Percentiles rank a stretch among this genome's conserved stretches.
These are phyloP conservation scores for Anthoptus insignis DNA, from an alignment of 2,888 invertebrate species.

Conservation along the genomic window DNA sequence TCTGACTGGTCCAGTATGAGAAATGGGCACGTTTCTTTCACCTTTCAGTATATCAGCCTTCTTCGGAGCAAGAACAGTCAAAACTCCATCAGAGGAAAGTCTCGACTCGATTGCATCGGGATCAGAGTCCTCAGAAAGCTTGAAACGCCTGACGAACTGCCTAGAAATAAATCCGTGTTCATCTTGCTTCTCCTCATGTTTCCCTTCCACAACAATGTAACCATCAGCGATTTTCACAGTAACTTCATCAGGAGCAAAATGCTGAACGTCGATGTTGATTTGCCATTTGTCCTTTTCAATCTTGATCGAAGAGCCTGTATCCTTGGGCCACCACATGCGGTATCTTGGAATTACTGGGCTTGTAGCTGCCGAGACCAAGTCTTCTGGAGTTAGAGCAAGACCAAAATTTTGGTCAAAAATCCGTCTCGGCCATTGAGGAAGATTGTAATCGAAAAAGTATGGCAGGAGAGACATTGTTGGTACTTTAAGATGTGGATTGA, in stretches of 20 bases:
- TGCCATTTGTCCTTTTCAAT: slow-evolving; percentile 87
- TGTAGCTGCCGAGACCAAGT: slow-evolving; percentile 62
- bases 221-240: slow-evolving; percentile 91
- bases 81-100: slow-evolving; percentile 92
- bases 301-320: slow-evolving; percentile 81
- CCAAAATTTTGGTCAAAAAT: slow-evolving; percentile 80
- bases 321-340: slow-evolving; percentile 70
- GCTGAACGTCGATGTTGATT: slow-evolving; percentile 91
- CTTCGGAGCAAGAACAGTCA: slow-evolving; percentile 89
- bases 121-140: slow-evolving; percentile 90
- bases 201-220: slow-evolving; percentile 91
- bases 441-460: slow-evolving; percentile 69
- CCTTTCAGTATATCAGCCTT: slow-evolving; percentile 63
- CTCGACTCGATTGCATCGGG: slow-evolving; percentile 90
- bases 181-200: slow-evolving; percentile 93
- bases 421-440: slow-evolving; percentile 70
- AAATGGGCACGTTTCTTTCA: slow-evolving; percentile 86
- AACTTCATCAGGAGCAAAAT: slow-evolving; percentile 92
- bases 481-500: not conserved
- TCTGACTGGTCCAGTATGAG: slow-evolving; percentile 86
- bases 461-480: slow-evolving; percentile 69
- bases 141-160: slow-evolving; percentile 91
- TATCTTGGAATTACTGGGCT: slow-evolving; percentile 62
- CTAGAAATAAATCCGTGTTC: slow-evolving; percentile 91
- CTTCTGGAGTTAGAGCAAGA: slow-evolving; percentile 73